Percentiles rank a stretch among this genome's conserved stretches.
Evolutionary conservation across 2,797 vertebrate species (phyloP).

Genomic region (Sebastes miniatus): DNA sequence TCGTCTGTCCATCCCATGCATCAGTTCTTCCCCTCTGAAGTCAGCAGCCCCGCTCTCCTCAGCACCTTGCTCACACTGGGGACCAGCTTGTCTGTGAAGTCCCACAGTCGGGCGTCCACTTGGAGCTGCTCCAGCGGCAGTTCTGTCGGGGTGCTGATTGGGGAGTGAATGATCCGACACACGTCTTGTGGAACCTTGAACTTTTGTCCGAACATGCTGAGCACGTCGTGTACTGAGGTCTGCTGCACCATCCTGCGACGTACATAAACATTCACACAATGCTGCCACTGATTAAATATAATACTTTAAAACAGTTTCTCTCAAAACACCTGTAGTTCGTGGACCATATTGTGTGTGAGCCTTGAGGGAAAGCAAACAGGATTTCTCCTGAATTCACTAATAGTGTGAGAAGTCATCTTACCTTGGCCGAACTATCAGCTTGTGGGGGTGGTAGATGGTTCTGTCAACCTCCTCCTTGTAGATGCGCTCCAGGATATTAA

Average conservation of each 20-base stretch:
- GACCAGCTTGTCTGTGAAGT: conserved; percentile 9
- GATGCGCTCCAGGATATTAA: conserved; percentile 68
- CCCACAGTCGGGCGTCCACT: conserved; percentile 2
- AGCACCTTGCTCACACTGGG: not conserved
- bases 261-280: not conserved
- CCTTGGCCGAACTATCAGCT: conserved; percentile 61
- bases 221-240: conserved; percentile 2
- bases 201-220: not conserved
- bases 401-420: not conserved
- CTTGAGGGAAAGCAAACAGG: no score
- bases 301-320: not conserved
- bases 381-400: no score
- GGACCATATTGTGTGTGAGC: not conserved
- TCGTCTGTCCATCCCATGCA: not conserved
- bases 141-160: not conserved
- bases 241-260: not conserved
- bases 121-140: not conserved
- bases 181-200: not conserved
- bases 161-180: not conserved
- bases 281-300: not conserved
- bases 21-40: not conserved
- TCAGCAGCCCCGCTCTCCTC: not conserved
- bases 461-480: conserved; percentile 46
- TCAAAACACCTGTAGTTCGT: not conserved
- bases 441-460: conserved; percentile 15